Percentiles rank a stretch among this genome's conserved stretches.
Conservation (phyloP, 2,888 invertebrate genomes). For the Linnaemya vulpina region DNA sequence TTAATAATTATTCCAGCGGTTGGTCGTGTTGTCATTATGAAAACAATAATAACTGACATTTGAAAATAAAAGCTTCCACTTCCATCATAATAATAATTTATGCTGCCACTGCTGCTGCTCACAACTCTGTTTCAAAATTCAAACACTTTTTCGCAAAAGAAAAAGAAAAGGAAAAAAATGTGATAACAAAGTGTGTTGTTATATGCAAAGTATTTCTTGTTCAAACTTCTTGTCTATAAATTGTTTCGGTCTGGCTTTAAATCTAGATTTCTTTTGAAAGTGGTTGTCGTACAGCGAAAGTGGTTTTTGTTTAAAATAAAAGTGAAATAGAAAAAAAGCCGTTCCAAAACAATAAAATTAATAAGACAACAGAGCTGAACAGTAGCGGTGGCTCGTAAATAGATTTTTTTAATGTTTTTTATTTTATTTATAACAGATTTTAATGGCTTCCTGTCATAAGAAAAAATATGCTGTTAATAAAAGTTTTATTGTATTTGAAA, state of each 20-base stretch:
- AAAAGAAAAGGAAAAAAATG: not conserved
- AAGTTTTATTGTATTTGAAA: not conserved
- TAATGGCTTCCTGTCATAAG: slow-evolving; percentile 67
- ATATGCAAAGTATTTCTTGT: slow-evolving; percentile 63
- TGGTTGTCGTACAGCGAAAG: slow-evolving; percentile 67
- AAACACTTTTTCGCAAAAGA: slow-evolving; percentile 20
- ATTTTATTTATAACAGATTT: slow-evolving; percentile 42
- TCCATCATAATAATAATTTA: slow-evolving; percentile 59
- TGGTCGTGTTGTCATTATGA: not conserved
- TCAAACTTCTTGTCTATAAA: slow-evolving; percentile 57
- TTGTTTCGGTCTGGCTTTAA: slow-evolving; percentile 15
- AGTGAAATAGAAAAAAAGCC: slow-evolving; percentile 45
- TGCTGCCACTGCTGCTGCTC: slow-evolving; percentile 53
- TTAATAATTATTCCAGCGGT: slow-evolving; percentile 16
- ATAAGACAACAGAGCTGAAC: slow-evolving; percentile 29
- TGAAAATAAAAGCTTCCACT: slow-evolving; percentile 49
- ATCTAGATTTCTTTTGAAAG: slow-evolving; percentile 70
- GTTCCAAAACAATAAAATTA: slow-evolving; percentile 50
- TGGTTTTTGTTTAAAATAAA: slow-evolving; percentile 64
- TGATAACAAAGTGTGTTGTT: slow-evolving; percentile 45
- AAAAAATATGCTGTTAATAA: slow-evolving; percentile 57
- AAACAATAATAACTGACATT: slow-evolving; percentile 34
- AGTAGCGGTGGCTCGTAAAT: slow-evolving; percentile 25
- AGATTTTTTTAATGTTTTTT: slow-evolving; percentile 1
- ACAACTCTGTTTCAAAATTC: not conserved